These are phyloP conservation scores for Tanytarsus gracilentus DNA, from an alignment of 2,888 invertebrate species.

Conservation along the genomic window DNA sequence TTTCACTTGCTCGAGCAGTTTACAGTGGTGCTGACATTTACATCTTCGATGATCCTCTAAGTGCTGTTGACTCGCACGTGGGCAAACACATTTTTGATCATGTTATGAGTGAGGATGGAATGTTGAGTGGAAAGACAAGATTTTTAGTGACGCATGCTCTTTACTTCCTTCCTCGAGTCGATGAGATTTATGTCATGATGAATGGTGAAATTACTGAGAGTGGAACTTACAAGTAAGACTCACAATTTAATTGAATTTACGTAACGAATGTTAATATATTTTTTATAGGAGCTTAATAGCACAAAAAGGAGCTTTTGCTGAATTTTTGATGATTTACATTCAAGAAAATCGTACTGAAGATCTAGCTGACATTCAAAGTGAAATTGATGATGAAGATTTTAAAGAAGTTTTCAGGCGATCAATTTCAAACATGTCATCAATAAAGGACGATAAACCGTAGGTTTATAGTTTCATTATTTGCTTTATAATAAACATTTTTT, in stretches of 20 bases:
- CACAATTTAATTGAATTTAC: neutral
- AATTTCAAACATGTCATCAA: neutral
- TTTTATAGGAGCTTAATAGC: constrained; percentile 43
- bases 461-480: constrained; percentile 38
- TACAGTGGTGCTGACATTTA: constrained; percentile 45
- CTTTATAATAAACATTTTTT: neutral
- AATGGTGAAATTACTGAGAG: constrained; percentile 47
- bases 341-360: constrained; percentile 33
- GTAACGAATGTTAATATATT: no score
- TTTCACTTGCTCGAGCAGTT: constrained; percentile 45
- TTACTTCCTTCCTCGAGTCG: constrained; percentile 47
- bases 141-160: constrained; percentile 53
- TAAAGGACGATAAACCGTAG: constrained; percentile 1
- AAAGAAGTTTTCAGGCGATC: constrained; percentile 2
- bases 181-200: constrained; percentile 48
- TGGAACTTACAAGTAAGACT: constrained; percentile 44
- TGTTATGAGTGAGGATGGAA: constrained; percentile 47
- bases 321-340: constrained; percentile 35
- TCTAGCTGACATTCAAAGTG: constrained; percentile 9
- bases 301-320: constrained; percentile 38
- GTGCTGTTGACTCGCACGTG: constrained; percentile 55
- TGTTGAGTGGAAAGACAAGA: constrained; percentile 44
- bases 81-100: constrained; percentile 54
- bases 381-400: neutral
- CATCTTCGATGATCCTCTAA: constrained; percentile 50